Percentiles rank a stretch among this genome's conserved stretches.
Evolutionary conservation across 2,797 vertebrate species (phyloP).

Genomic region (Sebastes aleutianus): DNA sequence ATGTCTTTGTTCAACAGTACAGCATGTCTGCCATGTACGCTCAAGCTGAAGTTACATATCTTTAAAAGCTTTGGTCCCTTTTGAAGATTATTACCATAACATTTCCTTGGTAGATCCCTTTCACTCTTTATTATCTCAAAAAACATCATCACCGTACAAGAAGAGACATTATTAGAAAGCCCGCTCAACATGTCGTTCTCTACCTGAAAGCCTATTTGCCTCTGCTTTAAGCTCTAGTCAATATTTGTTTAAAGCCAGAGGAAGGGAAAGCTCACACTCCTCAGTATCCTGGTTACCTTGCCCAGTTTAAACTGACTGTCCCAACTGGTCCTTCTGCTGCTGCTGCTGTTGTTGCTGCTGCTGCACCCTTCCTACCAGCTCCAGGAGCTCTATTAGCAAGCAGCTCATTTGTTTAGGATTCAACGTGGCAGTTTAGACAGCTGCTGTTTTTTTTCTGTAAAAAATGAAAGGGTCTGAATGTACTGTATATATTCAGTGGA

Average conservation of each 20-base stretch:
- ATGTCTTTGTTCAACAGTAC: background rate
- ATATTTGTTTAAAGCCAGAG: conserved; percentile 79
- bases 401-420: conserved; percentile 28
- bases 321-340: conserved; percentile 61
- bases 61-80: no score
- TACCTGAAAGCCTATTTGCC: conserved; percentile 64
- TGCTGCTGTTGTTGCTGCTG: conserved; percentile 14
- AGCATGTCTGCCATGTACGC: background rate
- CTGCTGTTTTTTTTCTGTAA: background rate
- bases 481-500: background rate
- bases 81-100: background rate
- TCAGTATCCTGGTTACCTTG: conserved; percentile 78
- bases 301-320: conserved; percentile 44
- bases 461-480: background rate
- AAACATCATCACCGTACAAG: background rate
- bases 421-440: background rate
- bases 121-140: background rate
- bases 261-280: conserved; percentile 58
- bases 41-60: background rate
- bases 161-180: conserved; percentile 21
- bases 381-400: background rate
- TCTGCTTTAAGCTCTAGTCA: conserved; percentile 65
- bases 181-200: conserved; percentile 25
- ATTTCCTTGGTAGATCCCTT: background rate
- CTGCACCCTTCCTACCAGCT: conserved; percentile 44